Conservation (phyloP, 2,888 invertebrate species). For the Caenorhabditis auriculariae region DNA sequence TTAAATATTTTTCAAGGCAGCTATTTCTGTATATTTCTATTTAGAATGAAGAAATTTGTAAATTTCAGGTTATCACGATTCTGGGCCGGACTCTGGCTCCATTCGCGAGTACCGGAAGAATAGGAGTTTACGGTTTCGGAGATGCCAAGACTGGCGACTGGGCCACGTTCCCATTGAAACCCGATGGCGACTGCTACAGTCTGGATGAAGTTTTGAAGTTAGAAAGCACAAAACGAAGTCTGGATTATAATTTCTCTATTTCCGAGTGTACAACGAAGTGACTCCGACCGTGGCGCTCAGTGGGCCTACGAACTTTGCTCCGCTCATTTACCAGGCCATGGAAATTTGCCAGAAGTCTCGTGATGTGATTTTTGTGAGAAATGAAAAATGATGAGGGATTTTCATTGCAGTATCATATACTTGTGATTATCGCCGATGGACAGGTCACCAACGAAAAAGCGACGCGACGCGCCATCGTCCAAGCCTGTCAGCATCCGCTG, state of each 20-base stretch:
- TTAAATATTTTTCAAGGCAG: neutral
- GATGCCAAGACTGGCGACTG: slow-evolving; percentile 66
- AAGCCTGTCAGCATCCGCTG: slow-evolving; percentile 67
- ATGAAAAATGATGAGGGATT: neutral
- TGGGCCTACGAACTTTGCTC: slow-evolving; percentile 69
- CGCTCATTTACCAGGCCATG: slow-evolving; percentile 67
- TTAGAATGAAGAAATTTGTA: no score
- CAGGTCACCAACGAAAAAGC: slow-evolving; percentile 68
- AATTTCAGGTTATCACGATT: slow-evolving; percentile 66
- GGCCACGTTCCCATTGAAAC: slow-evolving; percentile 65
- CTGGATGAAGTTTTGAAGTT: slow-evolving; percentile 65
- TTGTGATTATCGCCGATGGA: slow-evolving; percentile 69
- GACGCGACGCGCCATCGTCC: slow-evolving; percentile 67
- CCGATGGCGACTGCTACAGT: slow-evolving; percentile 62
- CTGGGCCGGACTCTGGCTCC: slow-evolving; percentile 67
- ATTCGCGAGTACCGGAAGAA: slow-evolving; percentile 65
- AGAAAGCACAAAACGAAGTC: neutral
- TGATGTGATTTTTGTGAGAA: slow-evolving; percentile 51
- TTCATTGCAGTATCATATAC: slow-evolving; percentile 66
- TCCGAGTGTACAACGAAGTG: slow-evolving; percentile 65
- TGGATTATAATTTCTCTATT: slow-evolving; percentile 1
- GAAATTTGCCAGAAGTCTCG: slow-evolving; percentile 65
- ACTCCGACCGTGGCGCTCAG: slow-evolving; percentile 66
- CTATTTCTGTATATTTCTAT: neutral
- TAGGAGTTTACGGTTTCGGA: slow-evolving; percentile 68